Percentiles rank a stretch among this genome's conserved stretches.
phyloP scores from a whole-genome alignment of 2,888 invertebrate genomes.

The Perdita meconis region DNA sequence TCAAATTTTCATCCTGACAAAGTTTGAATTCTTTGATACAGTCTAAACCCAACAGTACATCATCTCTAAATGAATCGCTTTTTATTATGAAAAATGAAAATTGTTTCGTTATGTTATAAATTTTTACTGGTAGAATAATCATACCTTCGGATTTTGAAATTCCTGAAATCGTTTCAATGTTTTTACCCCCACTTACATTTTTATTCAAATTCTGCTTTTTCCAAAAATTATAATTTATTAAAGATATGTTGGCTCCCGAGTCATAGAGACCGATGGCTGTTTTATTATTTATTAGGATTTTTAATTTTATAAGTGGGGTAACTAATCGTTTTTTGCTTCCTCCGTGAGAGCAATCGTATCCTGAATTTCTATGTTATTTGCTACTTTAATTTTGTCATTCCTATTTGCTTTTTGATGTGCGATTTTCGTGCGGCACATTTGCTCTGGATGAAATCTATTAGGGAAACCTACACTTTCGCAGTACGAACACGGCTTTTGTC shows the following conservation, averaged over 20 bases:
- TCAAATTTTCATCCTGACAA: too few relatives aligned
- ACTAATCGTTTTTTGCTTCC: conserved; percentile 17
- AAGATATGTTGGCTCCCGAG: conserved; percentile 7
- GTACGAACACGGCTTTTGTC: neutral
- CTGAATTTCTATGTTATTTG: conserved; percentile 3
- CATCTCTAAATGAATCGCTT: too few relatives aligned
- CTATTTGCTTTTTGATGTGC: conserved; percentile 1
- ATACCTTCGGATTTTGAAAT: too few relatives aligned
- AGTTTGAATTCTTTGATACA: too few relatives aligned
- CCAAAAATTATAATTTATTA: neutral
- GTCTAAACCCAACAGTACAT: too few relatives aligned
- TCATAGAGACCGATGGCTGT: conserved; percentile 4
- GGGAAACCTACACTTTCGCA: neutral
- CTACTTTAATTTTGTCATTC: neutral
- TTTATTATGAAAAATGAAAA: too few relatives aligned
- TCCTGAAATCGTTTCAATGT: too few relatives aligned
- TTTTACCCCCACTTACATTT: too few relatives aligned
- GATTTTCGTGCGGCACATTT: neutral
- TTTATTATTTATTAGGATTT: neutral
- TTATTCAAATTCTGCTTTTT: too few relatives aligned
- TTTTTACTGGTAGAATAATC: too few relatives aligned
- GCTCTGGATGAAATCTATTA: conserved; percentile 3
- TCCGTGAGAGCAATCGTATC: neutral
- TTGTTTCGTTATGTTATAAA: too few relatives aligned
- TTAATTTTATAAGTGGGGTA: conserved; percentile 10